Evolutionary conservation across 1,140 invertebrate genomes (phyloP).

Genomic region (Lordiphosa mommai): DNA sequence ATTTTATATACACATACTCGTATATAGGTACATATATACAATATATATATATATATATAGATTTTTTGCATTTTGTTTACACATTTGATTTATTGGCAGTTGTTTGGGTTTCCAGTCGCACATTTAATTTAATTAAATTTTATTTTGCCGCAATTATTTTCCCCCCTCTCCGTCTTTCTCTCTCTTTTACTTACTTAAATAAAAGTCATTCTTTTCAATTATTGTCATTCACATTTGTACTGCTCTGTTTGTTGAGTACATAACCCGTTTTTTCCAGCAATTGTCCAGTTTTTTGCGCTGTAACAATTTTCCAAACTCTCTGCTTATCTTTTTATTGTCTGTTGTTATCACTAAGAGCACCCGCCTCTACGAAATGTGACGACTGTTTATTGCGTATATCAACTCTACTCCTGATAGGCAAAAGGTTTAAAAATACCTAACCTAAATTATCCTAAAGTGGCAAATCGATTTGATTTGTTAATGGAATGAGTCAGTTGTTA

Average conservation of each 20-base stretch:
- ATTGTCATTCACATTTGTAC: constrained; percentile 18
- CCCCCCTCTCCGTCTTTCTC: neutral
- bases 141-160: neutral
- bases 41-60: constrained; percentile 23
- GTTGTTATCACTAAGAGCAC: constrained; percentile 14
- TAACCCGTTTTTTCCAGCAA: constrained; percentile 25
- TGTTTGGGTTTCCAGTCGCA: neutral
- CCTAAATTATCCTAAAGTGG: constrained; percentile 1
- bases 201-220: constrained; percentile 7
- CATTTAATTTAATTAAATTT: constrained; percentile 12
- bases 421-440: constrained; percentile 16
- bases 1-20: constrained; percentile 33
- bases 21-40: constrained; percentile 27
- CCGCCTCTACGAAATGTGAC: constrained; percentile 58
- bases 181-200: neutral
- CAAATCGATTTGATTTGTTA: neutral
- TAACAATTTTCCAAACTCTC: constrained; percentile 9
- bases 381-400: constrained; percentile 9
- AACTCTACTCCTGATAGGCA: no score
- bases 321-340: constrained; percentile 39
- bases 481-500: neutral
- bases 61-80: constrained; percentile 14
- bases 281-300: constrained; percentile 34
- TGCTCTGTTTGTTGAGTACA: constrained; percentile 8
- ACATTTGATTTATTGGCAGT: constrained; percentile 10